Evolutionary conservation across 2,797 vertebrate genomes (phyloP).

Genomic region (Zenarchopterus dispar): DNA sequence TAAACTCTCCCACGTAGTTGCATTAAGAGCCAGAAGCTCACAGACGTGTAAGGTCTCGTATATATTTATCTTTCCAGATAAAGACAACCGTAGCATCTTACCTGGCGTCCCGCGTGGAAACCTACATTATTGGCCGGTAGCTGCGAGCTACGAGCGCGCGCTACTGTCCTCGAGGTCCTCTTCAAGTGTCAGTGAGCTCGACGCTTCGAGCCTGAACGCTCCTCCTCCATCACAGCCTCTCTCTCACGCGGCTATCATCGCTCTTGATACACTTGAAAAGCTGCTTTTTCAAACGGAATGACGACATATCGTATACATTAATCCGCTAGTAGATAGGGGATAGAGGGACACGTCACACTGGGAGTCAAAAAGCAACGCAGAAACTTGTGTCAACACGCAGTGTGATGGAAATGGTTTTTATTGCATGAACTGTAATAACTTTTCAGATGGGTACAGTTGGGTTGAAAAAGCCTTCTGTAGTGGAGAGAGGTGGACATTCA

Average conservation of each 20-base stretch:
- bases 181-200: not conserved
- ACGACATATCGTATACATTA: not conserved
- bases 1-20: not conserved
- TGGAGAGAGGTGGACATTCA: constrained; percentile 65
- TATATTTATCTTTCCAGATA: not conserved
- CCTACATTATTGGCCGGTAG: not conserved
- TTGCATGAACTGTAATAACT: constrained; percentile 82
- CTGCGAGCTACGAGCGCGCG: not conserved
- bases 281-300: not conserved
- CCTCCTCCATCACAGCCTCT: not conserved
- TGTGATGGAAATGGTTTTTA: constrained; percentile 79
- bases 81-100: not conserved
- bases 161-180: not conserved
- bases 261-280: no score
- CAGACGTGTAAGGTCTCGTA: no score
- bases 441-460: constrained; percentile 70
- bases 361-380: not conserved
- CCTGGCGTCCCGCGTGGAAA: not conserved
- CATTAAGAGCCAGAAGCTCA: not conserved
- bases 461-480: constrained; percentile 60
- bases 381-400: constrained; percentile 17
- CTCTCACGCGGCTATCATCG: no score
- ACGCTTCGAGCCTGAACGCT: not conserved
- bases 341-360: not conserved
- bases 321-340: no score